Base-by-base conservation (phyloP, 2,888 invertebrate genomes). In the Hirtodrosophila histrioides region DNA sequence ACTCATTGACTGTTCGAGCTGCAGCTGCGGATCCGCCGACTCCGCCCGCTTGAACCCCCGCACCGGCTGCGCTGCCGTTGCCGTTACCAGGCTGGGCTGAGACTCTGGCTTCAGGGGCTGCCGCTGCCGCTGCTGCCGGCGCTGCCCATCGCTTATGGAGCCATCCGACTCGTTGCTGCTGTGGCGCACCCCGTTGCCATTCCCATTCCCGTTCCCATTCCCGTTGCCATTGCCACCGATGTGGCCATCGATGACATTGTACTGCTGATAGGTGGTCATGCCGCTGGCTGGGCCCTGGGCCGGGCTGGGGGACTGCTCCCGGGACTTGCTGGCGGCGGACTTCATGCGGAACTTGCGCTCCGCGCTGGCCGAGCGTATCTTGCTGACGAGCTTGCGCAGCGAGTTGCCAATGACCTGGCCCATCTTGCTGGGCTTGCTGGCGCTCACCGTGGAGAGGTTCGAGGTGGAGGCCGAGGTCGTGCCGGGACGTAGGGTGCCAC, bases 371-470 rank as follows among this genome's bases (percentile, higher is more conserved):
- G 96, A 96, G 4, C 96, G 94, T 60, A 97, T 94, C 92, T 96
- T 96, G 57, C 96, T 96, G 12, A 97, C 96, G 69, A 96, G 91
- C 91, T 96, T 96, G 74, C 96, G 93, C 83, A 96, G 94, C 17
- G 96, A 96, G 89, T 96, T 96, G 49, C 96, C 96, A 89, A 95
- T 95, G 66, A 94, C 93, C 29, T 93, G 93, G 0, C 94, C 94
- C 57, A 94, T 93, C 65, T 90, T 91, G 55, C 83, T 91, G 0
- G 94, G 93, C 43, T 89, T 88, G 10, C 78, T 71, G 9, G 65
- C 63, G 33, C 75, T 83, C 10, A 82, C 75, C 9, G 88, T 81
- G 10, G 79, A 87, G 24, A 85, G 74, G 46, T 89, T 85, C 17
- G 91, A 89, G n/a, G 66, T 75, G 60, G 85, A 83, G 12, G 68